Conservation (phyloP, 2,113 vertebrate species). For the Burhinus oedicnemus region DNA sequence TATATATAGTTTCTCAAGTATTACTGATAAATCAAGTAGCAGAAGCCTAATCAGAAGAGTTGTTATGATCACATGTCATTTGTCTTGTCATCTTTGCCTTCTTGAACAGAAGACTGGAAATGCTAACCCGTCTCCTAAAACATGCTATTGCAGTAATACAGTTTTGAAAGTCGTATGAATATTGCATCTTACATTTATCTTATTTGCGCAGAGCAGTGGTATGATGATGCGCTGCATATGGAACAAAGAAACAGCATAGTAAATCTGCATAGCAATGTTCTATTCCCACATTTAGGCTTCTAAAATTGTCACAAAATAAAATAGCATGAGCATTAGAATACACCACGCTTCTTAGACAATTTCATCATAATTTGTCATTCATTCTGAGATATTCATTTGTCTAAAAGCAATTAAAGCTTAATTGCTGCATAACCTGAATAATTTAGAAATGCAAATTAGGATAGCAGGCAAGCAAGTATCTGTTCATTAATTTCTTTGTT, state of each 20-base stretch:
- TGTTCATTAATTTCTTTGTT: constrained; percentile 81
- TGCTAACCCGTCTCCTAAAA: neutral
- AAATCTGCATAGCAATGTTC: neutral
- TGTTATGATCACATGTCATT: neutral
- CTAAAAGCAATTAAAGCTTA: constrained; percentile 80
- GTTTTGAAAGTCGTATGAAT: neutral
- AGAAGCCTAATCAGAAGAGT: neutral
- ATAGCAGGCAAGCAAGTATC: constrained; percentile 72
- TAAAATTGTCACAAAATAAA: constrained; percentile 14
- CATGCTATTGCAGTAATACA: neutral
- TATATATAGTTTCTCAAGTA: neutral
- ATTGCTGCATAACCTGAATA: constrained; percentile 78
- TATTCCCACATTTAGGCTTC: neutral
- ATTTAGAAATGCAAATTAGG: constrained; percentile 79
- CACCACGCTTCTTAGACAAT: constrained; percentile 21
- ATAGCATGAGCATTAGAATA: neutral
- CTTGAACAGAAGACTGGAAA: neutral
- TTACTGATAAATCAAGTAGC: neutral
- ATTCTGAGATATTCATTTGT: constrained; percentile 77
- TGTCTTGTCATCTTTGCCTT: neutral
- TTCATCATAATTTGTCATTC: constrained; percentile 70
- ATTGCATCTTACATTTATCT: neutral
- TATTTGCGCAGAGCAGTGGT: neutral
- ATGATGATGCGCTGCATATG: neutral
- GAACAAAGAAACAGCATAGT: neutral